phyloP scores from a whole-genome alignment of 2,888 invertebrate species.

The Coelogynopora nodosa region DNA sequence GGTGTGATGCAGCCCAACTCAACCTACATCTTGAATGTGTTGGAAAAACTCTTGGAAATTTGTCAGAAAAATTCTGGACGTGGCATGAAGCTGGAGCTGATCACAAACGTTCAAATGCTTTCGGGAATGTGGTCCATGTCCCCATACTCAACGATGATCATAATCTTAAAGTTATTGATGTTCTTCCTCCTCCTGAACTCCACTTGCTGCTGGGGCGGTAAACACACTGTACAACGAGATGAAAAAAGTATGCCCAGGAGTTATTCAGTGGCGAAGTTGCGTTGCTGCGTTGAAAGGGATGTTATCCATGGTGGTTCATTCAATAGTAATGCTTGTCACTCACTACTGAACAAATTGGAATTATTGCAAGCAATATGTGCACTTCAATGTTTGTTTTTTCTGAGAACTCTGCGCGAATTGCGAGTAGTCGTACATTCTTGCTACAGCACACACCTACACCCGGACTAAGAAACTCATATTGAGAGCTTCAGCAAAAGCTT shows the following conservation, averaged over 20 bases:
- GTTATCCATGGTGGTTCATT: slow-evolving; percentile 35
- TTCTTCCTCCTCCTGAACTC: slow-evolving; percentile 41
- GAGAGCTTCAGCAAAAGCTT: background rate
- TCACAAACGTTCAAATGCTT: slow-evolving; percentile 36
- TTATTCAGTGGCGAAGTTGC: slow-evolving; percentile 36
- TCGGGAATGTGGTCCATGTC: slow-evolving; percentile 39
- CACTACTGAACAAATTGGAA: slow-evolving; percentile 22
- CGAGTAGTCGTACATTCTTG: slow-evolving; percentile 28
- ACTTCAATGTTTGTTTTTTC: slow-evolving; percentile 35
- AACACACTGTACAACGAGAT: slow-evolving; percentile 37
- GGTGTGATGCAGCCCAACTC: slow-evolving; percentile 41
- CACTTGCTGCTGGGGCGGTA: slow-evolving; percentile 32
- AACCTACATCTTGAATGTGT: slow-evolving; percentile 33
- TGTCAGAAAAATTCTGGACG: slow-evolving; percentile 43
- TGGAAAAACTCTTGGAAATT: slow-evolving; percentile 43
- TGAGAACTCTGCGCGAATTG: slow-evolving; percentile 29
- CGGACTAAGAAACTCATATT: background rate
- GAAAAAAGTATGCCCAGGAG: slow-evolving; percentile 41
- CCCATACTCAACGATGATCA: slow-evolving; percentile 35
- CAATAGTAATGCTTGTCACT: slow-evolving; percentile 39
- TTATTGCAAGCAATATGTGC: slow-evolving; percentile 40
- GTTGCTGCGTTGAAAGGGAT: slow-evolving; percentile 43
- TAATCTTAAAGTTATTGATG: slow-evolving; percentile 16
- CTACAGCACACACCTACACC: slow-evolving; percentile 20
- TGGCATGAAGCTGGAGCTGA: slow-evolving; percentile 37